Percentiles rank a stretch among this genome's conserved stretches.
These are phyloP conservation scores for Acanthochromis polyacanthus DNA, from an alignment of 2,113 vertebrate genomes.

Conservation along the genomic window DNA sequence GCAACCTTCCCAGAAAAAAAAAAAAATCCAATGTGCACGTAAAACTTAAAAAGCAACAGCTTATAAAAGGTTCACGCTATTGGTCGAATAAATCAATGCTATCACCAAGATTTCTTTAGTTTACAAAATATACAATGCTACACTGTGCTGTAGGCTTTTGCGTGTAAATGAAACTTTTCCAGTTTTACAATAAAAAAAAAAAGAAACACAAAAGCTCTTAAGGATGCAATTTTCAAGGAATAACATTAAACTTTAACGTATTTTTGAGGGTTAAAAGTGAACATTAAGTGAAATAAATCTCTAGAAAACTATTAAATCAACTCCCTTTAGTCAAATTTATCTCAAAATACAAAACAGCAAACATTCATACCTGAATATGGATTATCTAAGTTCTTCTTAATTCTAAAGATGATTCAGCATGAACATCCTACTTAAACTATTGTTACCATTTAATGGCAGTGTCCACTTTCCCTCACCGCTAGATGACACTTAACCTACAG, in stretches of 20 bases:
- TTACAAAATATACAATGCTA: constrained; percentile 77
- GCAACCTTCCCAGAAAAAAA: constrained; percentile 24
- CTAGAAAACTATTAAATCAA: constrained; percentile 16
- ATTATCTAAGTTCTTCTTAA: constrained; percentile 10
- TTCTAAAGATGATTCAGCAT: constrained; percentile 28
- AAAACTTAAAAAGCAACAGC: constrained; percentile 62
- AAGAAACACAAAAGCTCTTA: neutral
- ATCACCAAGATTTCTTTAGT: constrained; percentile 18
- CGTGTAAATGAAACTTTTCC: constrained; percentile 2
- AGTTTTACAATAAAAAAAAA: constrained; percentile 11
- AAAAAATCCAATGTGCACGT: constrained; percentile 58
- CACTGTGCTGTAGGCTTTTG: constrained; percentile 33
- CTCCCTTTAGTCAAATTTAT: constrained; percentile 20
- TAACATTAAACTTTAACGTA: neutral
- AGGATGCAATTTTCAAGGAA: constrained; percentile 7
- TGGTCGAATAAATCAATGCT: constrained; percentile 44
- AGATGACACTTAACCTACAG: constrained; percentile 10
- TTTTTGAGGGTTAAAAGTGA: constrained; percentile 13
- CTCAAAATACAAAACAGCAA: constrained; percentile 52
- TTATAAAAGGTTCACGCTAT: constrained; percentile 61
- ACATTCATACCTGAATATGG: constrained; percentile 44
- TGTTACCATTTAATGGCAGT: constrained; percentile 29
- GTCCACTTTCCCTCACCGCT: constrained; percentile 8
- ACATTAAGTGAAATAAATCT: constrained; percentile 39
- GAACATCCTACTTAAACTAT: neutral